These are phyloP conservation scores for Parapristionchus giblindavisi DNA, from an alignment of 2,888 invertebrate genomes.

Conservation along the genomic window DNA sequence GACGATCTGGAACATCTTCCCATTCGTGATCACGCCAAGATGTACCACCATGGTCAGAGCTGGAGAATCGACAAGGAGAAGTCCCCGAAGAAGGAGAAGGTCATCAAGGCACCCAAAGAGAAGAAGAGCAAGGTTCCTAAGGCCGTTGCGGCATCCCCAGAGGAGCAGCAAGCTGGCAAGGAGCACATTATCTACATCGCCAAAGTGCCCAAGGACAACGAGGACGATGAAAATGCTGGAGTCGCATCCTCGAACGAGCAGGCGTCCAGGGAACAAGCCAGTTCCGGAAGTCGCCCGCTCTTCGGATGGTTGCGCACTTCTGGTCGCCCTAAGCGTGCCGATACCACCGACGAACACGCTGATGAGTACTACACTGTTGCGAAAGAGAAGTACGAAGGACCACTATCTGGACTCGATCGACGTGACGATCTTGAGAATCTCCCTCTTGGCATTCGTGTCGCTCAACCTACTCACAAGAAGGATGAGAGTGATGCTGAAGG, in stretches of 20 bases:
- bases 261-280: not conserved
- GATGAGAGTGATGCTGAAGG: not conserved
- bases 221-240: not conserved
- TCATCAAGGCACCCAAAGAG: conserved; percentile 7
- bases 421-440: conserved; percentile 32
- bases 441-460: conserved; percentile 20
- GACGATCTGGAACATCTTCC: conserved; percentile 24
- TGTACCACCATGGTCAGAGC: conserved; percentile 23
- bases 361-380: conserved; percentile 28
- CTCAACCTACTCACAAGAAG: conserved; percentile 9
- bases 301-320: conserved; percentile 6
- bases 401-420: conserved; percentile 28
- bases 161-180: conserved; percentile 1
- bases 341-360: not conserved
- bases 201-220: conserved; percentile 19
- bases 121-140: conserved; percentile 8
- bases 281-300: conserved; percentile 1
- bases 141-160: not conserved
- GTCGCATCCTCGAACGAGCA: not conserved
- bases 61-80: conserved; percentile 28
- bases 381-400: conserved; percentile 18
- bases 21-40: not conserved
- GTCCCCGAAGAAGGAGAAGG: conserved; percentile 16
- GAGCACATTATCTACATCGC: conserved; percentile 20
- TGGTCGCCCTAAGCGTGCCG: not conserved